Base-by-base conservation (phyloP, 2,888 invertebrate genomes). In the Formica aserva region DNA sequence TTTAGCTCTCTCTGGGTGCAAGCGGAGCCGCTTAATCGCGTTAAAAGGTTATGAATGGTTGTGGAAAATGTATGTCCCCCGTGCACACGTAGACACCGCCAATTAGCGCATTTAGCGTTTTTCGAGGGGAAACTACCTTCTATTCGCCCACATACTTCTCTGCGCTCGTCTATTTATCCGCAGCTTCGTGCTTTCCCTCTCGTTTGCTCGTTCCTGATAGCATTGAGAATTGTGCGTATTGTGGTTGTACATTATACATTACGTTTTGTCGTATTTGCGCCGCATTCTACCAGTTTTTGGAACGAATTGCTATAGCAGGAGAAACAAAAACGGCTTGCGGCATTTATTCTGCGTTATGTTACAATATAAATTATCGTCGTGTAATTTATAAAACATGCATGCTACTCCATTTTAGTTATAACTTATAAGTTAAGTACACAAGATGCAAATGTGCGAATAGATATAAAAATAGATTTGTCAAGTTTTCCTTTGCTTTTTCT, bases 1-100 rank as follows among this genome's bases (percentile, higher is more conserved):
- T 91, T 92, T 91, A 92, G 89, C 77, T 85, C 74, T 83, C n/a
- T n/a, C 52, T n/a, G 52, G 77, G 82, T 81, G 87, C 85, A 67
- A 87, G 86, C 83, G 75, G 65, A 72, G 63, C 72, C 85, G 86
- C 83, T 90, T 92, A 92, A 92, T 92, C 89, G 91, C 88, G 88
- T 91, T 92, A 92, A 91, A 89, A 88, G 89, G 88, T 91, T 92
- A 91, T 90, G 89, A 92, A 91, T 92, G 91, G 86, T 66, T 80
- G 80, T 41, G 83, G 90, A 87, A 88, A 87, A 89, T 88, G 80
- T 86, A 84, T 76, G 80, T 60, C 57, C 63, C 35, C 62, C 71
- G 57, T 26, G 72, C 55, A 45, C 83, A 72, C 86, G 69, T 88
- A 86, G 85, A 83, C 87, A 88, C 83, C 87, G 82, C 87, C 86